Conservation (phyloP, 2,888 invertebrate species). For the Herminia tarsipennalis region DNA sequence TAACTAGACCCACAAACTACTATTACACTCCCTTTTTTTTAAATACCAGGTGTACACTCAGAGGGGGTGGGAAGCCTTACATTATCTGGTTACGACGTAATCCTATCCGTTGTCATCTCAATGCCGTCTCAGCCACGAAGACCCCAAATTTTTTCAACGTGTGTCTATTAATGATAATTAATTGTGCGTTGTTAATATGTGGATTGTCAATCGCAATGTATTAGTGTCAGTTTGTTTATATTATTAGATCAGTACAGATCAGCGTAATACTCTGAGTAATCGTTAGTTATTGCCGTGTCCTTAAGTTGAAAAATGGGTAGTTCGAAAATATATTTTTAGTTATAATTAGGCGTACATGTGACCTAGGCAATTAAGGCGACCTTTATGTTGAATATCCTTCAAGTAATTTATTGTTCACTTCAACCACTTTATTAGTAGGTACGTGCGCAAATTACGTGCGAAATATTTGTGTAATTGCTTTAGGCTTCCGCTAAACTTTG, state of each 20-base stretch:
- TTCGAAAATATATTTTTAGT: conserved; percentile 18
- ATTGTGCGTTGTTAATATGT: conserved; percentile 74
- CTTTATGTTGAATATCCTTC: conserved; percentile 34
- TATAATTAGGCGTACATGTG: conserved; percentile 25
- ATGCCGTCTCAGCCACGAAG: conserved; percentile 80
- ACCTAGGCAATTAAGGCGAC: conserved; percentile 31
- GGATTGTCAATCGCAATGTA: conserved; percentile 74
- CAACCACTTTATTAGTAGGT: conserved; percentile 21
- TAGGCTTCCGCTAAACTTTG: conserved; percentile 1
- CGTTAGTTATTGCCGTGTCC: conserved; percentile 7
- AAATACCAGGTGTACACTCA: conserved; percentile 15
- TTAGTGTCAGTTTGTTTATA: conserved; percentile 71
- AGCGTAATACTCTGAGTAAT: conserved; percentile 16
- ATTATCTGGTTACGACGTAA: conserved; percentile 64
- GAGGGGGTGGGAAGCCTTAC: conserved; percentile 48
- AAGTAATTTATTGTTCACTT: conserved; percentile 28
- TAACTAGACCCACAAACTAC: conserved; percentile 51
- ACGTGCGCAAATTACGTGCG: conserved; percentile 19
- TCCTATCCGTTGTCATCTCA: conserved; percentile 81
- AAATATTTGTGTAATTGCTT: conserved; percentile 6
- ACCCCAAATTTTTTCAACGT: conserved; percentile 69
- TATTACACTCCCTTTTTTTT: conserved; percentile 38
- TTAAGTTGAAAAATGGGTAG: conserved; percentile 15
- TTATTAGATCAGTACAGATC: conserved; percentile 50
- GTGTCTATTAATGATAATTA: conserved; percentile 77